Base-by-base conservation (phyloP, 2,797 vertebrate genomes). In the Gymnocypris eckloni region DNA sequence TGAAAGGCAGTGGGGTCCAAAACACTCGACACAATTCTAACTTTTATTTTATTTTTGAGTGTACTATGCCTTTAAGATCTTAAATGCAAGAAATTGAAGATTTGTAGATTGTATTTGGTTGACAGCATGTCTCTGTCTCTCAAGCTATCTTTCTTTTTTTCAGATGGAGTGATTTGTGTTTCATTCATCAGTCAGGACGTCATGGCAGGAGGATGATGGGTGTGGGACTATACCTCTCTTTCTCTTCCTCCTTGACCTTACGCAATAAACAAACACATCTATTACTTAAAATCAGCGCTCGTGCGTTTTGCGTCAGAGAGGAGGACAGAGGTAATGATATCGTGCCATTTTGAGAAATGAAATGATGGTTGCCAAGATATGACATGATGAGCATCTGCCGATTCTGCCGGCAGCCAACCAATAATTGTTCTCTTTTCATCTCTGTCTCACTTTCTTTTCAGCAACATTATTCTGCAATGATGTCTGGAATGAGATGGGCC, bases 71-170 rank as follows among this genome's bases (percentile, higher is more conserved):
- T 73, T 56, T 79, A 45, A 79, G 39, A 79, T 45, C n/a, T 18
- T 79, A 64, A 18, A 71, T 43, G 41, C 41, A 22, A 11, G 22
- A 43, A 79, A 61, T 61, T 4, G 4, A 61, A 54, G 50, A n/a
- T 79, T 52, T 54, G 18, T 52, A 54, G 73, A 28, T 54, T 79
- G 15, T 43, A 3, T 64, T 61, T 61, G 76, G 22, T 78, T 59
- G 37, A 41, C 54, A 25, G 13, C 22, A 78, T 77, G 12, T 71
- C 56, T 83, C 67, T 85, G 86, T 50, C 61, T 77, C 69, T 78
- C 87, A 81, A 87, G 86, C 86, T 84, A 89, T 91, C 88, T 91
- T 81, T 91, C 71, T 71, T 80, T 67, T 64, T 64, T 39, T 88
- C 87, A 88, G 87, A 92, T 93, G 50, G 25, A 70, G 43, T 77